Conservation (phyloP, 1,140 invertebrate species). For the Macrosteles quadrilineatus region DNA sequence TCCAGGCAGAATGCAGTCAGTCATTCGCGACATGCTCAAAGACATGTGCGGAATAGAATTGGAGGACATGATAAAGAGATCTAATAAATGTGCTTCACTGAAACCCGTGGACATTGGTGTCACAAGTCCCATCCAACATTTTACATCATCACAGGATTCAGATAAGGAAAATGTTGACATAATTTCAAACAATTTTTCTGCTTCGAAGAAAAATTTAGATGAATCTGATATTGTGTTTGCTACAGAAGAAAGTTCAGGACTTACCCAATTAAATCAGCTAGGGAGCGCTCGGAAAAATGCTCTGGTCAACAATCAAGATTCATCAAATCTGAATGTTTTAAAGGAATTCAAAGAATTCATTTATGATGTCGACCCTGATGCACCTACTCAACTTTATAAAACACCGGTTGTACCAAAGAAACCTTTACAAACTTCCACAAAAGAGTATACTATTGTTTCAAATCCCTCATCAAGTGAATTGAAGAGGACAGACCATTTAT, state of each 20-base stretch:
- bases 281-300: too few species aligned
- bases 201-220: not conserved
- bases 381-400: constrained; percentile 3
- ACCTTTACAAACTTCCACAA: not conserved
- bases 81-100: too few species aligned
- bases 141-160: not conserved
- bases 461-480: constrained; percentile 6
- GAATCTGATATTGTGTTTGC: constrained; percentile 3
- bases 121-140: too few species aligned
- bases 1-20: not conserved
- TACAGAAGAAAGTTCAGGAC: not conserved
- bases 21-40: not conserved
- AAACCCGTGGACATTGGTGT: too few species aligned
- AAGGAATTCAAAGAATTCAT: not conserved
- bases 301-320: too few species aligned
- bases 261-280: too few species aligned
- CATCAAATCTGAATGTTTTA: too few species aligned
- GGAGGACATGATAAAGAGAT: not conserved
- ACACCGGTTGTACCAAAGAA: not conserved
- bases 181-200: not conserved
- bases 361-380: not conserved
- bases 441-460: not conserved
- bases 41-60: not conserved
- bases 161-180: constrained; percentile 2
- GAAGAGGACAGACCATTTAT: not conserved